These are phyloP conservation scores for Protodeltote pygarga DNA, from an alignment of 2,888 invertebrate species.

Conservation along the genomic window DNA sequence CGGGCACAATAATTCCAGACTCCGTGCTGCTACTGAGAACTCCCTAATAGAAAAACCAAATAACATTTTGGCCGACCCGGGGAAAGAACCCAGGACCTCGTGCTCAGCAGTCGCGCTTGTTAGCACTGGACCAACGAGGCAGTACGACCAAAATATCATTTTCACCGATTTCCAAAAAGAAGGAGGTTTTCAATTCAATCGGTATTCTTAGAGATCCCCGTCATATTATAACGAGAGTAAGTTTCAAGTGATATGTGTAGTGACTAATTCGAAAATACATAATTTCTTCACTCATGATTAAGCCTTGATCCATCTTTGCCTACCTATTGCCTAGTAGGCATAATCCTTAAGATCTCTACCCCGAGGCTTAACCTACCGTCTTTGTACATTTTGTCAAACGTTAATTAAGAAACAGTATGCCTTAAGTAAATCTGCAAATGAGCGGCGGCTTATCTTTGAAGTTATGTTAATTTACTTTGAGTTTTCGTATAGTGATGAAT, in stretches of 20 bases:
- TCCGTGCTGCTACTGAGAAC: too few species aligned
- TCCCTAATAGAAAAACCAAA: too few species aligned
- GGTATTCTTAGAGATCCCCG: too few species aligned
- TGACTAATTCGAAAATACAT: slow-evolving; percentile 6
- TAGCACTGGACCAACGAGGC: too few species aligned
- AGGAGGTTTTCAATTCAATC: too few species aligned
- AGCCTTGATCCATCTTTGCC: too few species aligned
- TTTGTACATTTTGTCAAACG: slow-evolving; percentile 65
- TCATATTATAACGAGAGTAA: background rate
- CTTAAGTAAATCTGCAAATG: slow-evolving; percentile 39
- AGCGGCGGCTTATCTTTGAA: slow-evolving; percentile 46
- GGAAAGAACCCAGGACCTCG: background rate
- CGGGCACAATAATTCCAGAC: too few species aligned
- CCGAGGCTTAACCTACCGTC: slow-evolving; percentile 39
- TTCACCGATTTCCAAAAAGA: too few species aligned
- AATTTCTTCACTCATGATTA: slow-evolving; percentile 10
- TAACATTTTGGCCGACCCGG: too few species aligned
- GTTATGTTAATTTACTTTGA: slow-evolving; percentile 9
- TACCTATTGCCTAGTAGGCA: too few species aligned
- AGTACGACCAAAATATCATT: too few species aligned
- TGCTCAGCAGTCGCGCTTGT: background rate
- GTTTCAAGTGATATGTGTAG: background rate
- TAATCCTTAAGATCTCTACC: slow-evolving; percentile 38
- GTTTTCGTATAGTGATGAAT: slow-evolving; percentile 3
- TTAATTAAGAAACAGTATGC: slow-evolving; percentile 53